phyloP scores from a whole-genome alignment of 53 echinoderm and acorn worm species.

The Hippasteria phrygiana region DNA sequence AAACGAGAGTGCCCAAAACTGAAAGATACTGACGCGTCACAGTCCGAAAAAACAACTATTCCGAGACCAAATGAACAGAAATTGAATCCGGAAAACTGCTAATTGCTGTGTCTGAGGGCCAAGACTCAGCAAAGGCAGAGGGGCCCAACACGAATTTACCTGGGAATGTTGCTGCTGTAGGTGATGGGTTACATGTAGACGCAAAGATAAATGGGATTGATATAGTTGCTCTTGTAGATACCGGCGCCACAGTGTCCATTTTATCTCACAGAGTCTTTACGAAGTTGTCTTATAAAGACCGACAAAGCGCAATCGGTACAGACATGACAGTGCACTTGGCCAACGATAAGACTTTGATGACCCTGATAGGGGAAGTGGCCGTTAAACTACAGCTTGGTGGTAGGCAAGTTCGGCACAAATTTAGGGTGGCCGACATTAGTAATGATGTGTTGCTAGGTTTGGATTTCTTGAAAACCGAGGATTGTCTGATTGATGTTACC shows the following conservation, averaged over 20 bases:
- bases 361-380: constrained; percentile 2
- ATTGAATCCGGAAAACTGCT: constrained; percentile 48
- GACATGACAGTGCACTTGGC: constrained; percentile 13
- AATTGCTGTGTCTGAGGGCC: constrained; percentile 46
- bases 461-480: constrained; percentile 8
- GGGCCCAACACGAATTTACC: constrained; percentile 12
- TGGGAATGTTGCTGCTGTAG: constrained; percentile 8
- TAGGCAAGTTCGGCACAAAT: constrained; percentile 2
- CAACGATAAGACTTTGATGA: constrained; percentile 1
- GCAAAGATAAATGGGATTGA: neutral
- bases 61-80: neutral
- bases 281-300: neutral
- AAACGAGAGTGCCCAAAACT: constrained; percentile 44
- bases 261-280: constrained; percentile 3
- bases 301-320: neutral
- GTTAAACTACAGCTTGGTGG: constrained; percentile 13
- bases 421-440: constrained; percentile 2
- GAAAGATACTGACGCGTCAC: neutral
- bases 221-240: constrained; percentile 47
- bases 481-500: constrained; percentile 19
- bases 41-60: neutral
- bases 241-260: constrained; percentile 58
- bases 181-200: constrained; percentile 30
- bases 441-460: constrained; percentile 27
- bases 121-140: constrained; percentile 18